Conservation (phyloP, 2,797 vertebrate species). For the Siniperca scherzeri region DNA sequence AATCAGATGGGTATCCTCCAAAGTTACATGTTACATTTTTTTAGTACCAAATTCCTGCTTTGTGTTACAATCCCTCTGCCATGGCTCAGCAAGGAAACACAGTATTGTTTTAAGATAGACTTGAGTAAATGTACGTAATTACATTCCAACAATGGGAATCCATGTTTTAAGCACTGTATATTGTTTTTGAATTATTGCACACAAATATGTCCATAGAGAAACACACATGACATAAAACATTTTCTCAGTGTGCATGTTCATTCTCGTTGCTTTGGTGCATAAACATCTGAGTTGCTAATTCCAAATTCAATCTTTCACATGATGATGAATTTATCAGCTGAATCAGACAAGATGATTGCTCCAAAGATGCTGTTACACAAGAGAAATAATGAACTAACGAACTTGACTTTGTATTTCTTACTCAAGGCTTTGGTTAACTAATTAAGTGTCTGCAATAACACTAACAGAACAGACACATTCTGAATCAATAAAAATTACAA, state of each 20-base stretch:
- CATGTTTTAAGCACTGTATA: neutral
- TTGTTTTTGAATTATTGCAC: neutral
- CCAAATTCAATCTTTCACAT: slow-evolving; percentile 9
- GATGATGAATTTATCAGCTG: slow-evolving; percentile 14
- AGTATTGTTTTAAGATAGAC: too few species aligned
- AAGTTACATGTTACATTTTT: too few species aligned
- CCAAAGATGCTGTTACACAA: neutral
- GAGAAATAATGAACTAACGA: neutral
- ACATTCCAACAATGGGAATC: too few species aligned
- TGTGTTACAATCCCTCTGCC: too few species aligned
- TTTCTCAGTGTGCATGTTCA: neutral
- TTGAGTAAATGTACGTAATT: too few species aligned
- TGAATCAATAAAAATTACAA: slow-evolving; percentile 16
- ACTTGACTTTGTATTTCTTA: neutral
- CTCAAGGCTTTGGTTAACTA: neutral
- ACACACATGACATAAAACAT: neutral
- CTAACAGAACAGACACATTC: neutral
- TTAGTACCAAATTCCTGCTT: too few species aligned
- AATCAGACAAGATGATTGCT: slow-evolving; percentile 7
- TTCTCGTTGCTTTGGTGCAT: neutral
- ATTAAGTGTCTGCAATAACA: slow-evolving; percentile 14
- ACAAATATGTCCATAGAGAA: neutral
- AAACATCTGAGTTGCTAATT: slow-evolving; percentile 15
- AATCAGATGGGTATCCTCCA: too few species aligned
- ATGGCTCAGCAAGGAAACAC: too few species aligned